phyloP scores from a whole-genome alignment of 2,113 vertebrate genomes.

The Cercopithecus mona region DNA sequence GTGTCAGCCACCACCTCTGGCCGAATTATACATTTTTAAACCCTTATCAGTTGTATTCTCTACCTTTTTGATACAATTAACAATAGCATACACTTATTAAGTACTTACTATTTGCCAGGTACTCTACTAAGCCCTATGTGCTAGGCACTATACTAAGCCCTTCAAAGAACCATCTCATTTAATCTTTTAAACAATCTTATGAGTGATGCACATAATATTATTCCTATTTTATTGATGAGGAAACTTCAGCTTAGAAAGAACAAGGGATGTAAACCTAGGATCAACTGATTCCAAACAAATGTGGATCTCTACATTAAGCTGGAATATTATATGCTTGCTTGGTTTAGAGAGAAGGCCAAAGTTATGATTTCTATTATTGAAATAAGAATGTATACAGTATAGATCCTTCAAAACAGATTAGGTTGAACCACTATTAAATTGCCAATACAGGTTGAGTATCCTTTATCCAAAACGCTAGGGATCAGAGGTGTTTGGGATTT shows the following conservation, averaged over 20 bases:
- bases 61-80: slow-evolving; percentile 20
- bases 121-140: neutral
- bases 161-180: slow-evolving; percentile 10
- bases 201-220: neutral
- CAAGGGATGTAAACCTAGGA: neutral
- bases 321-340: neutral
- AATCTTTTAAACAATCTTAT: slow-evolving; percentile 7
- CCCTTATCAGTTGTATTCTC: neutral
- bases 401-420: slow-evolving; percentile 8
- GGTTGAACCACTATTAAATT: neutral
- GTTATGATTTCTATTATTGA: neutral
- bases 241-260: neutral
- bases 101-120: neutral
- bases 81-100: neutral
- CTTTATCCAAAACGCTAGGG: neutral
- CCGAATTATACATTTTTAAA: neutral
- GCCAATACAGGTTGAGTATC: neutral
- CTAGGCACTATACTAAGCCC: neutral
- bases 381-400: neutral
- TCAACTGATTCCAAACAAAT: neutral
- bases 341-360: slow-evolving; percentile 17
- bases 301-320: neutral
- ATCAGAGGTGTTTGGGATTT: neutral
- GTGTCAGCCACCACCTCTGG: too few relatives aligned
- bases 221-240: neutral